These are phyloP conservation scores for Poecilus cupreus DNA, from an alignment of 2,888 invertebrate species.

Conservation along the genomic window DNA sequence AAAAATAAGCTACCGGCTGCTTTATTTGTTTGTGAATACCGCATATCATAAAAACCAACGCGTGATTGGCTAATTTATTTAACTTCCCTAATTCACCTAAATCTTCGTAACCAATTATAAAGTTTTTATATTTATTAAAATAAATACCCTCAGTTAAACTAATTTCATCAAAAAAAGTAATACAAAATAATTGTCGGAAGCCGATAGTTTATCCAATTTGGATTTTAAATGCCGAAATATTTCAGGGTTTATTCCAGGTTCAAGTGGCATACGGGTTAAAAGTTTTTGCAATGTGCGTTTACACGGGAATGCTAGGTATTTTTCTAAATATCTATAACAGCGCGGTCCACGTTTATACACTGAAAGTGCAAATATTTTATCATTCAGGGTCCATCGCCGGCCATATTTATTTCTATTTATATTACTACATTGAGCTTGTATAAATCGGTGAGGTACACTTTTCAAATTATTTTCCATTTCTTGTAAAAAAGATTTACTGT, in stretches of 20 bases:
- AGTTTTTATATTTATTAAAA: not conserved
- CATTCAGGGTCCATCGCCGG: not conserved
- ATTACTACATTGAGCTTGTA: not conserved
- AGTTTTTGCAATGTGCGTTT: not conserved
- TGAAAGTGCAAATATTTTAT: not conserved
- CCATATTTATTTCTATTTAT: not conserved
- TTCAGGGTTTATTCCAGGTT: not conserved
- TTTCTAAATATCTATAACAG: not conserved
- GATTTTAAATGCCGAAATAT: no score
- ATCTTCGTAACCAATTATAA: conserved; percentile 60
- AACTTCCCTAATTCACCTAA: conserved; percentile 59
- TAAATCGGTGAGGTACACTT: not conserved
- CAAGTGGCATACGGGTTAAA: not conserved
- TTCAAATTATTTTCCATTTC: not conserved
- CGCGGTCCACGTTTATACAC: not conserved
- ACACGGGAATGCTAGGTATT: not conserved
- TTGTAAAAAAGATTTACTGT: not conserved
- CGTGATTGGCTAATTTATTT: conserved; percentile 60
- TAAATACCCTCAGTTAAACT: no score
- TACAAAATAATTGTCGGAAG: no score
- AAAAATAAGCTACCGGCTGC: conserved; percentile 62
- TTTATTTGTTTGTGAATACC: conserved; percentile 61
- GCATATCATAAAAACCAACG: conserved; percentile 63
- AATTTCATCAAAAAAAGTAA: not conserved
- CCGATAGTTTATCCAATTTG: no score